Conservation (phyloP, 2,888 invertebrate species). For the Torymus texanus region DNA sequence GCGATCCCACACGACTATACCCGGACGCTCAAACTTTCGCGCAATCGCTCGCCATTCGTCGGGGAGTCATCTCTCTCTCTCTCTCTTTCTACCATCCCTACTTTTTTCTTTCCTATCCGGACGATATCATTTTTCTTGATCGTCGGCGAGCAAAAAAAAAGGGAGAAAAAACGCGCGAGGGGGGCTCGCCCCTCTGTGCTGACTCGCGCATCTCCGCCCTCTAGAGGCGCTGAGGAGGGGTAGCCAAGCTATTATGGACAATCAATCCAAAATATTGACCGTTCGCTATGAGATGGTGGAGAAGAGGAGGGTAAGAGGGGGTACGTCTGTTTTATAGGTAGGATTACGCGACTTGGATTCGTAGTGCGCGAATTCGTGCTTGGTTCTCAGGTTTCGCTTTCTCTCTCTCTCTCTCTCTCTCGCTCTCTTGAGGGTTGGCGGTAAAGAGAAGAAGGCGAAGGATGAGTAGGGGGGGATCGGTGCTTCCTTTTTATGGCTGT, state of each 20-base stretch:
- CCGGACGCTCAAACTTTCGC: slow-evolving; percentile 48
- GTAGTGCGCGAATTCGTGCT: background rate
- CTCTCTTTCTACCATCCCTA: slow-evolving; percentile 59
- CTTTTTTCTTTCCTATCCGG: slow-evolving; percentile 62
- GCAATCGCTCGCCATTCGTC: slow-evolving; percentile 68
- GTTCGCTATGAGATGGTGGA: slow-evolving; percentile 18
- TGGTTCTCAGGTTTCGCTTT: slow-evolving; percentile 42
- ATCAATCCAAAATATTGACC: slow-evolving; percentile 70
- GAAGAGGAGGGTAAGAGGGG: background rate
- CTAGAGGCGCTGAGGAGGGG: background rate
- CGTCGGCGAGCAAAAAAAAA: slow-evolving; percentile 62
- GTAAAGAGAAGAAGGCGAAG: background rate
- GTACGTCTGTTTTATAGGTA: slow-evolving; percentile 23
- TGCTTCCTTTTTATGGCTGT: slow-evolving; percentile 29
- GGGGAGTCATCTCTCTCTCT: slow-evolving; percentile 65
- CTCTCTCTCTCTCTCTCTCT: no score
- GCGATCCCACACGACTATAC: background rate
- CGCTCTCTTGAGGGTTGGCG: slow-evolving; percentile 22
- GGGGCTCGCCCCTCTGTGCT: slow-evolving; percentile 64
- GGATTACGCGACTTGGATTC: slow-evolving; percentile 45
- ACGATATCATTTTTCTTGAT: slow-evolving; percentile 74
- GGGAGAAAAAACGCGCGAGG: slow-evolving; percentile 58
- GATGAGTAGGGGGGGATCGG: slow-evolving; percentile 9
- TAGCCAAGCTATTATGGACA: slow-evolving; percentile 69
- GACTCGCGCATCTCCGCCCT: slow-evolving; percentile 69